Percentiles rank a stretch among this genome's conserved stretches.
Conservation (phyloP, 1,140 invertebrate species). For the Drosophila jambulina region DNA sequence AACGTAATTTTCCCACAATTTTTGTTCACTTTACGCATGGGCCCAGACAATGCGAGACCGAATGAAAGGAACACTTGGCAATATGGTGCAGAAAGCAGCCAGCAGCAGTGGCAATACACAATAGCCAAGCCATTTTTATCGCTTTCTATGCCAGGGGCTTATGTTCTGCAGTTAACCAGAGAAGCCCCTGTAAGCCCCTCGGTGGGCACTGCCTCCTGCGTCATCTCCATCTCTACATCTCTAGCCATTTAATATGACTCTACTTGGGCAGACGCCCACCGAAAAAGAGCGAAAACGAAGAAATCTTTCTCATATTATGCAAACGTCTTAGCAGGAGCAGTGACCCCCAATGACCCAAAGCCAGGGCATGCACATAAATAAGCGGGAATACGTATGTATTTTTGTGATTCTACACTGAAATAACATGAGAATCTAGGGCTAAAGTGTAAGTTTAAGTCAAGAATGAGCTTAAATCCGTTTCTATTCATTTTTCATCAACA, state of each 20-base stretch:
- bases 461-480: no score
- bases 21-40: constrained; percentile 79
- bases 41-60: constrained; percentile 60
- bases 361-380: constrained; percentile 41
- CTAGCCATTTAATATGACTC: constrained; percentile 70
- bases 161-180: constrained; percentile 80
- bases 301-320: constrained; percentile 66
- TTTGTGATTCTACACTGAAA: constrained; percentile 10
- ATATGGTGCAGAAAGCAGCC: constrained; percentile 30
- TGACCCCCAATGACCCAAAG: constrained; percentile 63
- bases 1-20: constrained; percentile 83
- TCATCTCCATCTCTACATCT: constrained; percentile 10
- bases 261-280: constrained; percentile 45
- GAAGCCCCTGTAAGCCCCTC: constrained; percentile 26
- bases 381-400: constrained; percentile 10
- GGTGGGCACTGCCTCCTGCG: constrained; percentile 15
- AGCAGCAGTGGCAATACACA: constrained; percentile 47
- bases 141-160: constrained; percentile 70
- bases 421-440: not conserved
- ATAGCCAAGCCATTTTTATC: constrained; percentile 82
- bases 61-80: constrained; percentile 62
- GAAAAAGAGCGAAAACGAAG: constrained; percentile 22
- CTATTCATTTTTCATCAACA: no score
- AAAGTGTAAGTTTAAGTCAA: not conserved
- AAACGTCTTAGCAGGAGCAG: constrained; percentile 51